Conservation (phyloP, 1,140 invertebrate species). For the Colletes latitarsis region DNA sequence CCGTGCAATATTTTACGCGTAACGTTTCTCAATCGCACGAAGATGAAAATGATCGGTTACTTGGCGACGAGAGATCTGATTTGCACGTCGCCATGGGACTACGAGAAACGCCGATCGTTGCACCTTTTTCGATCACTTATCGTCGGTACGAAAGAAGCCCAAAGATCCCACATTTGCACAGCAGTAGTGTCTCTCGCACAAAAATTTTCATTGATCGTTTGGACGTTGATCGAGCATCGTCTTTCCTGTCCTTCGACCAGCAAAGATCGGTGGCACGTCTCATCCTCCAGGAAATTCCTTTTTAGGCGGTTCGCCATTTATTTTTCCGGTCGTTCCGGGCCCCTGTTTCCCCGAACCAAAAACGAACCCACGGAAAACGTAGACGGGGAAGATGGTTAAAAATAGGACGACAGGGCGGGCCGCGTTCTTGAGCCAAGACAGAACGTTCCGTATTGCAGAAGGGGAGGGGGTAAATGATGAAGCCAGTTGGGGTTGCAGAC, state of each 20-base stretch:
- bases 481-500: slow-evolving; percentile 23
- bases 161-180: too few species aligned
- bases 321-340: slow-evolving; percentile 22
- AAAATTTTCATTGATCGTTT: too few species aligned
- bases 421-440: slow-evolving; percentile 43
- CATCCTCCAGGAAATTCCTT: slow-evolving; percentile 1
- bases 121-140: neutral
- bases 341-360: slow-evolving; percentile 12
- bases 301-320: slow-evolving; percentile 40
- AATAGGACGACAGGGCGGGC: slow-evolving; percentile 24
- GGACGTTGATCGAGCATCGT: too few species aligned
- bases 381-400: slow-evolving; percentile 37
- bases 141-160: too few species aligned
- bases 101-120: neutral
- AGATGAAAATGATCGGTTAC: neutral
- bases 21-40: too few species aligned
- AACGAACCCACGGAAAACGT: neutral
- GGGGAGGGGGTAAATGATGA: slow-evolving; percentile 28
- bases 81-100: slow-evolving; percentile 32
- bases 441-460: slow-evolving; percentile 34
- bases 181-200: too few species aligned
- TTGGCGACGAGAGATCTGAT: slow-evolving; percentile 20
- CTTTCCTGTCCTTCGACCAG: neutral
- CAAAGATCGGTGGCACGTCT: neutral
- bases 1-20: too few species aligned